These are phyloP conservation scores for Ferrisia virgata DNA, from an alignment of 2,888 invertebrate genomes.

Conservation along the genomic window DNA sequence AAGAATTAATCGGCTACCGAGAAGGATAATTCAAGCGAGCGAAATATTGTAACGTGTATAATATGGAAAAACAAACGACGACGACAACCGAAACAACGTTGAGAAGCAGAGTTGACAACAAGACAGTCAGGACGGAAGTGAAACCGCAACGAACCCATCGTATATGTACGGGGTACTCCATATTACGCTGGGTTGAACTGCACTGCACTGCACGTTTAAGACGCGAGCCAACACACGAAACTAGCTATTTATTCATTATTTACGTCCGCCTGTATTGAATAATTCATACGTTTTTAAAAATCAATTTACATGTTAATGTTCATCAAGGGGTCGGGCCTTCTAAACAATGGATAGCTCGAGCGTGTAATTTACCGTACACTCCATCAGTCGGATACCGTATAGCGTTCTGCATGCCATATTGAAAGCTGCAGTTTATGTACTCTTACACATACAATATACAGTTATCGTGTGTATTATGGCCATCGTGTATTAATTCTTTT, in stretches of 20 bases:
- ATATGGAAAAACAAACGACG: not conserved
- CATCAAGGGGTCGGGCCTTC: not conserved
- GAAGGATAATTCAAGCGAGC: not conserved
- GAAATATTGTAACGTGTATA: not conserved
- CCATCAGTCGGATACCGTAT: too few relatives aligned
- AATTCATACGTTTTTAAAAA: constrained; percentile 12
- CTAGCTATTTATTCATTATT: not conserved
- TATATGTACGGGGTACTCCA: too few relatives aligned
- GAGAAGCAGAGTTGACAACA: not conserved
- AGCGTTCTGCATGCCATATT: too few relatives aligned
- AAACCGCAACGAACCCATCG: not conserved
- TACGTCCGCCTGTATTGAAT: constrained; percentile 6
- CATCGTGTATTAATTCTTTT: too few relatives aligned
- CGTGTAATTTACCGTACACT: not conserved
- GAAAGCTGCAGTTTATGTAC: too few relatives aligned
- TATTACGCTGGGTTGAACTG: too few relatives aligned
- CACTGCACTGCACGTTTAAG: not conserved
- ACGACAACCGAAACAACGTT: not conserved
- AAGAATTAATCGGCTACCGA: not conserved
- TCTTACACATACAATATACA: too few relatives aligned
- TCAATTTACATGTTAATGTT: constrained; percentile 12
- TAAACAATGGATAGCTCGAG: not conserved
- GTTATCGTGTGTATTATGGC: too few relatives aligned
- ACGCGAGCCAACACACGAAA: not conserved
- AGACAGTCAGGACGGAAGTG: not conserved